Base-by-base conservation (phyloP, 2,113 vertebrate genomes). In the Recurvirostra avosetta region DNA sequence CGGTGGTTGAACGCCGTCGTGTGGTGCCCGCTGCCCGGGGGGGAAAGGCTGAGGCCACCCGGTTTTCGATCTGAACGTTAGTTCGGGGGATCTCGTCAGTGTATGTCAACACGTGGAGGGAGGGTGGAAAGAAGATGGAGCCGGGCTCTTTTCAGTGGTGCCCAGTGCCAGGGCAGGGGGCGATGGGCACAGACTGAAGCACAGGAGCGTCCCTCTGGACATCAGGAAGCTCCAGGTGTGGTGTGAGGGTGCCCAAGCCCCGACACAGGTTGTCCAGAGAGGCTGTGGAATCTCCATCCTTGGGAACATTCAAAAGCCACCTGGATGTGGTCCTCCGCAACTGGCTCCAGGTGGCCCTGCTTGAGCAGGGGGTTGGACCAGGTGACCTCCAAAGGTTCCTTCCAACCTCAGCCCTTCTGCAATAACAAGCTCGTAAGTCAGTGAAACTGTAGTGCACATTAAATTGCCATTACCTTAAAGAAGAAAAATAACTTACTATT, bases 61-160 rank as follows among this genome's bases (percentile, higher is more conserved):
- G 26, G 11, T 12, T 17, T 12, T n/a, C 36, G 16, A 10, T 40
- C 40, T 40, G 41, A 15, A 15, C 41, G 41, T 41, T 41, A 41
- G 41, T 43, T 43, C 15, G 15, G 43, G 43, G 45, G 45, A 16
- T 36, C 15, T 30, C 12, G 1, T 1, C 34, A 0, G 18, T 2
- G 8, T 8, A 0, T 2, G 0, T 15, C 13, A 3, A 5, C 2
- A 0, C 0, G 11, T 4, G 76, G 22, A 29, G n/a, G 15, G 30
- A 26, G 61, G 13, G 16, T 11, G 22, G 15, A 2, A 12, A 6
- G 15, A 5, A 4, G n/a, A 2, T 22, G 40, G 15, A 47, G 38
- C 8, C 18, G 0, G 8, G 22, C 30, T 61, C 5, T 55, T 0
- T 22, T 32, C 12, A 8, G n/a, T 8, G 30, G 22, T 71, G 40